phyloP scores from a whole-genome alignment of 1,140 invertebrate species.

The Oppia nitens region DNA sequence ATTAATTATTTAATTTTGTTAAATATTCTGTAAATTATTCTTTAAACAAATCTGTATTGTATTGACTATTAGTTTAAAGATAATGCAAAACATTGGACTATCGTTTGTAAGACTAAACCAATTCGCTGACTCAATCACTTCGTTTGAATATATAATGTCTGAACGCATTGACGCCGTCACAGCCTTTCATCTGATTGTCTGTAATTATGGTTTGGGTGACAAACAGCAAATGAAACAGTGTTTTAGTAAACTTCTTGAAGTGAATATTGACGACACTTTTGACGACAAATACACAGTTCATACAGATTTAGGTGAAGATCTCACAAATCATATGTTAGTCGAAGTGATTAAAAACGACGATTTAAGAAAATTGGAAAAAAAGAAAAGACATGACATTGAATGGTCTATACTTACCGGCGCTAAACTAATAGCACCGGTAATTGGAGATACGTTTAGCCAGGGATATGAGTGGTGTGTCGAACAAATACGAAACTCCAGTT shows the following conservation, averaged over 20 bases:
- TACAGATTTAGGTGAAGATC: conserved; percentile 40
- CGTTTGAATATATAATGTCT: conserved; percentile 95
- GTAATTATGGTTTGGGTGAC: conserved; percentile 82
- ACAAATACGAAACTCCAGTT: conserved; percentile 56
- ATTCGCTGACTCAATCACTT: conserved; percentile 82
- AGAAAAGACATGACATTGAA: conserved; percentile 52
- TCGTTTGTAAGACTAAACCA: conserved; percentile 89
- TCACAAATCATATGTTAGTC: conserved; percentile 47
- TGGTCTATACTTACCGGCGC: conserved; percentile 69
- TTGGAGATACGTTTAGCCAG: conserved; percentile 33
- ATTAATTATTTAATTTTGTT: no score
- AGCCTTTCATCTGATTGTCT: conserved; percentile 77
- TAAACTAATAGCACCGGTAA: conserved; percentile 76
- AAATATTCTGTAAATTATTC: no score
- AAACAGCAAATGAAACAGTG: conserved; percentile 81
- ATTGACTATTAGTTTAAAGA: conserved; percentile 55
- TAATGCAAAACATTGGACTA: conserved; percentile 96
- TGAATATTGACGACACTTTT: conserved; percentile 52
- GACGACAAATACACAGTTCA: conserved; percentile 41
- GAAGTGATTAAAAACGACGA: conserved; percentile 41
- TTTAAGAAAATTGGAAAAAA: conserved; percentile 10
- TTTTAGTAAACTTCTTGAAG: conserved; percentile 74
- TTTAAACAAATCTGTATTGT: not conserved
- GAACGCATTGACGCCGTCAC: conserved; percentile 47
- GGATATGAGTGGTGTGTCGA: conserved; percentile 56